Base-by-base conservation (phyloP, 2,888 invertebrate genomes). In the Phanerotoma sp. region DNA sequence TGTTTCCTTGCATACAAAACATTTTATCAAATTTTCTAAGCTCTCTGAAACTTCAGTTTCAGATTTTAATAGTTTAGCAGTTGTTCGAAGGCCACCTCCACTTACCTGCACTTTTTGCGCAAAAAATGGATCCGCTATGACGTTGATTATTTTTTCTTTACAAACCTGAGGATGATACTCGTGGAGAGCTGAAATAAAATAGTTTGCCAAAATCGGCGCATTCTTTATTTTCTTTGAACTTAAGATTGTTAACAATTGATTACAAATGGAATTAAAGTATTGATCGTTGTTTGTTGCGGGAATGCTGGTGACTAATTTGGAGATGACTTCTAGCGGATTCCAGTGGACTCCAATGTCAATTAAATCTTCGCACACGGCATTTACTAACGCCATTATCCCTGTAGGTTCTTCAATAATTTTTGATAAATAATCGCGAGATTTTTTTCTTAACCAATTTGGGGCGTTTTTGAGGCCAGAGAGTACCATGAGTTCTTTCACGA, bases 401-500 rank as follows among this genome's bases (percentile, higher is more conserved):
- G 84, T 83, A 1, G 83, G 77, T 52, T 80, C 77, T 55, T 83
- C 73, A 25, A 91, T 77, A 55, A 83, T 80, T 47, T 77, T 72
- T 30, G 85, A 84, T 64, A 91, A 74, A 66, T 84, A 83, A 58
- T 79, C 81, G 22, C 83, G 80, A 62, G 87, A 82, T 10, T 81
- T 78, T 71, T 78, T 81, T 67, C 83, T 83, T 37, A 88, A 80
- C 86, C 89, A 89, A 10, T 68, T 69, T 3, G 87, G 87, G 20
- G 83, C 79, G 30, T 80, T 77, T 51, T 70, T 74, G 11, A 77
- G 73, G 71, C 82, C 82, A 66, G 84, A 83, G 30, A 90, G 78
- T 38, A 86, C 78, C 77, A 90, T 80, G n/a, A 89, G 78, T 72
- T 89, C 87, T 67, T 84, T 85, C 68, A 89, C 84, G 28, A 87